Evolutionary conservation across 2,113 vertebrate genomes (phyloP).

Genomic region (Strix uralensis): DNA sequence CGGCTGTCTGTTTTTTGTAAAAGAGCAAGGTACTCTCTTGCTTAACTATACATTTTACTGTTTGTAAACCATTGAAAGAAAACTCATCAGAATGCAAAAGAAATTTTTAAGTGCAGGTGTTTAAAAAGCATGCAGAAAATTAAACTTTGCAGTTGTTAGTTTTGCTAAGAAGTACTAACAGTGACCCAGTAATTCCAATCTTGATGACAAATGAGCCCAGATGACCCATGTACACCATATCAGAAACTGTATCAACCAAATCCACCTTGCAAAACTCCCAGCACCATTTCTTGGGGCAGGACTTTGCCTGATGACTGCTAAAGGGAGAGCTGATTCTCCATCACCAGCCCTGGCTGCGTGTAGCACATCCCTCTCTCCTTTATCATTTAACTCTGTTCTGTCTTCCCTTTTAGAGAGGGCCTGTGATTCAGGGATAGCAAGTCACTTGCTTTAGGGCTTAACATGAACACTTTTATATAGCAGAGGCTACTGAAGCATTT

Average conservation of each 20-base stretch:
- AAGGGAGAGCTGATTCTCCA: neutral
- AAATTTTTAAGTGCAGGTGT: neutral
- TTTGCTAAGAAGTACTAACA: neutral
- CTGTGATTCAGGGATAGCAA: neutral
- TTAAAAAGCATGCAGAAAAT: neutral
- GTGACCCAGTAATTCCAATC: neutral
- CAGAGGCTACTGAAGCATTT: neutral
- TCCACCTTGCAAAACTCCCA: neutral
- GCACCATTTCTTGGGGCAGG: neutral
- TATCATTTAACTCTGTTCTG: neutral
- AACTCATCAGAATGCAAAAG: neutral
- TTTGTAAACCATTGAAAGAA: neutral
- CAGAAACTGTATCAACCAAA: neutral
- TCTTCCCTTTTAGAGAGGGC: neutral
- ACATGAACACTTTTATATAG: neutral
- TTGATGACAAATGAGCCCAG: neutral
- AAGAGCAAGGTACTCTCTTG: neutral
- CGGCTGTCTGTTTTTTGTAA: neutral
- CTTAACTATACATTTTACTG: neutral
- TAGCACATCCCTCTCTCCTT: neutral
- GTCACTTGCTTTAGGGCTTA: neutral
- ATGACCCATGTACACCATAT: neutral
- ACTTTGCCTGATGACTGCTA: neutral
- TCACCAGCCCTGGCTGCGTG: neutral
- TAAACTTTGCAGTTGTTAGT: neutral